phyloP scores from a whole-genome alignment of 2,888 invertebrate genomes.

The Apodemia duryi region DNA sequence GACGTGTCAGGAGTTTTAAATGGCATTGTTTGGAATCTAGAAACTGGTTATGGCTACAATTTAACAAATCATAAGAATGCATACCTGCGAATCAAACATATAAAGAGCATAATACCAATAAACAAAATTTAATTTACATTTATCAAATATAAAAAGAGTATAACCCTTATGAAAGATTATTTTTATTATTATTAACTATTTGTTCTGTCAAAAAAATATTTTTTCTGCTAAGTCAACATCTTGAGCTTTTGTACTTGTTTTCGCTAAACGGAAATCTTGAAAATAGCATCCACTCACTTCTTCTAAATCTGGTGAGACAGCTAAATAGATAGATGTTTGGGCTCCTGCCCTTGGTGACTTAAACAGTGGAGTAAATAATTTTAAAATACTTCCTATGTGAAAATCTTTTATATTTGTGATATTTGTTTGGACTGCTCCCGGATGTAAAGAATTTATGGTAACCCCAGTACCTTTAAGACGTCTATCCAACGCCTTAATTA shows the following conservation, averaged over 20 bases:
- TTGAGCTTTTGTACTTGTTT: conserved; percentile 55
- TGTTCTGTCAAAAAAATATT: conserved; percentile 83
- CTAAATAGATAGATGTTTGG: conserved; percentile 77
- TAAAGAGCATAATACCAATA: no score
- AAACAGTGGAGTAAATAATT: conserved; percentile 40
- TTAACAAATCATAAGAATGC: no score
- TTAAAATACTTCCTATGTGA: conserved; percentile 57
- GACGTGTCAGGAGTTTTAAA: neutral
- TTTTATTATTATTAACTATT: conserved; percentile 37
- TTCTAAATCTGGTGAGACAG: conserved; percentile 72
- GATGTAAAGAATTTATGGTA: no score
- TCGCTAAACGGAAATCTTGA: conserved; percentile 69
- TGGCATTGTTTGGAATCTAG: neutral
- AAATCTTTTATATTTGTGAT: conserved; percentile 36
- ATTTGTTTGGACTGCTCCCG: no score
- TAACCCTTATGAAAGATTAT: neutral
- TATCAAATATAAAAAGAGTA: neutral
- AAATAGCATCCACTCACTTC: conserved; percentile 81
- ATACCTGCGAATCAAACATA: no score
- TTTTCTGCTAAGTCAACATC: conserved; percentile 74
- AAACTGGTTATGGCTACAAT: no score
- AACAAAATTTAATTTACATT: no score
- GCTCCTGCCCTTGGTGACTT: conserved; percentile 57
- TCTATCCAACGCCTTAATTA: no score
- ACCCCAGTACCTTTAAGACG: no score